A percentile compares a stretch with the other conserved stretches of the same genome.
These are phyloP conservation scores for Synergus itoensis DNA, from an alignment of 2,888 invertebrate genomes.

Conservation along the genomic window DNA sequence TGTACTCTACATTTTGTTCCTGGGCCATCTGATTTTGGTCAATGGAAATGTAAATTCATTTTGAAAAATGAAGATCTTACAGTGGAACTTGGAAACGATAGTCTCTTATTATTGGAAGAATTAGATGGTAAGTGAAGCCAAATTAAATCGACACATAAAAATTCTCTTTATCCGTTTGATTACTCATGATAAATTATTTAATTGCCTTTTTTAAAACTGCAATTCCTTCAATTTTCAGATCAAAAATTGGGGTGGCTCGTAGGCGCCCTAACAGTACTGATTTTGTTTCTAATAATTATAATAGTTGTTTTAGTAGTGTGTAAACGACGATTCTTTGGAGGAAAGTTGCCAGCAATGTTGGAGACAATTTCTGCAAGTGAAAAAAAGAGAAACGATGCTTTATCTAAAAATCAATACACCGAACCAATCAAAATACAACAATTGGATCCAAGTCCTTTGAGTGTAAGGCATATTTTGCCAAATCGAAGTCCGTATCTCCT, in stretches of 20 bases:
- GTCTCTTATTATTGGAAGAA: conserved; percentile 67
- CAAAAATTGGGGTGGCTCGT: conserved; percentile 73
- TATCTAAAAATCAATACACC: conserved; percentile 58
- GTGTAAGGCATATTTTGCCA: conserved; percentile 59
- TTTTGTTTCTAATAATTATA: conserved; percentile 70
- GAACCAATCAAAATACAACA: conserved; percentile 61
- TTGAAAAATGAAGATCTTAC: conserved; percentile 58
- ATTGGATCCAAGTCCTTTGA: conserved; percentile 50
- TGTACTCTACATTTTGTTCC: conserved; percentile 73
- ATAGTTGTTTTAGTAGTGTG: conserved; percentile 73
- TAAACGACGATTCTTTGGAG: conserved; percentile 65
- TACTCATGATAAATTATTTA: neutral
- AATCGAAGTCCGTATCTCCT: conserved; percentile 65
- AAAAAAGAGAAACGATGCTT: conserved; percentile 46
- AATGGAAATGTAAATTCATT: conserved; percentile 73
- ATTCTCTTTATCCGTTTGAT: neutral
- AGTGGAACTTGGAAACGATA: conserved; percentile 68
- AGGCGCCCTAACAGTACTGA: conserved; percentile 71
- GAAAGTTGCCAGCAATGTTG: conserved; percentile 61
- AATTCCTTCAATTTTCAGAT: conserved; percentile 60
- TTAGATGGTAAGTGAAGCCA: conserved; percentile 59
- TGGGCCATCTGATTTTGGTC: conserved; percentile 70
- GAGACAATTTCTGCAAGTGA: conserved; percentile 63
- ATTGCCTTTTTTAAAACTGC: neutral
- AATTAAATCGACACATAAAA: neutral